Evolutionary conservation across 2,113 vertebrate species (phyloP), one percentile per base, ranked within the genome.

Genomic region (Ovis canadensis): DNA sequence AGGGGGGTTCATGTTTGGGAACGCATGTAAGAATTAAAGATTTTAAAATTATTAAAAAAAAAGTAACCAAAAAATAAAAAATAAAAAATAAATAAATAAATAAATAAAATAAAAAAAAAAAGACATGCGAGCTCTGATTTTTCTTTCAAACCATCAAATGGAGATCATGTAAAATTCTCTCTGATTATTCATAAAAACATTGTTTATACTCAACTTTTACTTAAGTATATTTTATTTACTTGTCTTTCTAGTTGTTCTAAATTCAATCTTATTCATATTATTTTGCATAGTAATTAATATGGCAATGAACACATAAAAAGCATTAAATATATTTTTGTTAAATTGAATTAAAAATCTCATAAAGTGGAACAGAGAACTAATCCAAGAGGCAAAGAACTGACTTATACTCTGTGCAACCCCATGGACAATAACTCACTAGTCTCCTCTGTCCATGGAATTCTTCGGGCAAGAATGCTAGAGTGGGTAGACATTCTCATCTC

Each of bases 271-370:
- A 55, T 84, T 96, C n/a, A 81, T 80, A 74, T 74, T 48, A 92
- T 71, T 88, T 19, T 64, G 62, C 50, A 4, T 52, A 57, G 81
- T 54, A 96, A 96, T 96, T 97, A 90, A 74, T 8, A 96, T 94
- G 71, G 9, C 62, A 81, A 84, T 97, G 40, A 96, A 31, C 29
- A 88, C 48, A 84, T 95, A 57, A 95, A 95, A 93, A 82, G 15
- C 80, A 9, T 45, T 92, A 90, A 80, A 59, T 94, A 67, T 9
- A 29, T 52, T 88, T 94, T 54, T 85, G 45, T 88, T 93, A 31
- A 60, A 90, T 27, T 60, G 55, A 96, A 96, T 95, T 80, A 97
- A 88, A 48, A 62, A 64, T 77, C 8, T 45, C 45, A 43, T 71
- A 71, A 78, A 90, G 27, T n/a, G 25, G 14, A 91, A 74, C 29